Evolutionary conservation across 2,797 vertebrate genomes (phyloP), one percentile per base, ranked within the genome.

Genomic region (Neomorphus geoffroyi): DNA sequence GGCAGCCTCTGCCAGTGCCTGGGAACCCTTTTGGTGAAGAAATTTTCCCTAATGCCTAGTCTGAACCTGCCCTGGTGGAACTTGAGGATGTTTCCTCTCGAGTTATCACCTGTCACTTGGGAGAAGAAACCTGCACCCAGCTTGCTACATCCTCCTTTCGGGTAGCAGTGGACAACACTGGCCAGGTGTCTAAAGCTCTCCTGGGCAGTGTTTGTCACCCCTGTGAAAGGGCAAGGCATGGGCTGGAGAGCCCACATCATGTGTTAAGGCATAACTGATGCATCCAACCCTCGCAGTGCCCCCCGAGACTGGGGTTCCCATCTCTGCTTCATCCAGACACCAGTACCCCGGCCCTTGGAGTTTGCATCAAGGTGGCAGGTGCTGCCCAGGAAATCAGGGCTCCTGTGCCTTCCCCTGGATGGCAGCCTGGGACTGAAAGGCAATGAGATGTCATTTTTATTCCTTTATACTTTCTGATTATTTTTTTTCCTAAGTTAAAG

Each of bases 221-320:
- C 35, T 2, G 3, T 46, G 9, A 39, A 64, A 70, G 60, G 32
- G 65, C 51, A 54, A 41, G 4, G 13, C 37, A 13, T 2, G 9
- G 27, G 61, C 26, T 41, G 61, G 60, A 83, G 57, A 18, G 24
- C 22, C 7, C 27, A 8, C 32, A 19, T 4, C 11, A 1, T 21
- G 39, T 30, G 43, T 73, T 35, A 61, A 37, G 51, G 23, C 46
- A 41, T 2, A 18, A 24, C 30, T 65, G 48, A 7, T 64, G 28
- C 37, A 18, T 6, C 78, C 39, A n/a, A 6, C 30, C 32, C 58
- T 75, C 32, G 15, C 51, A 13, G 28, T 71, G 48, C 3, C 12
- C 18, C 0, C 7, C 3, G 2, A 51, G 4, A 39, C 62, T 2
- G 6, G 33, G 10, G 43, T 50, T 75, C 18, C 35, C 6, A 0